phyloP scores from a whole-genome alignment of 1,140 invertebrate genomes.

The Daktulosphaira vitifoliae region DNA sequence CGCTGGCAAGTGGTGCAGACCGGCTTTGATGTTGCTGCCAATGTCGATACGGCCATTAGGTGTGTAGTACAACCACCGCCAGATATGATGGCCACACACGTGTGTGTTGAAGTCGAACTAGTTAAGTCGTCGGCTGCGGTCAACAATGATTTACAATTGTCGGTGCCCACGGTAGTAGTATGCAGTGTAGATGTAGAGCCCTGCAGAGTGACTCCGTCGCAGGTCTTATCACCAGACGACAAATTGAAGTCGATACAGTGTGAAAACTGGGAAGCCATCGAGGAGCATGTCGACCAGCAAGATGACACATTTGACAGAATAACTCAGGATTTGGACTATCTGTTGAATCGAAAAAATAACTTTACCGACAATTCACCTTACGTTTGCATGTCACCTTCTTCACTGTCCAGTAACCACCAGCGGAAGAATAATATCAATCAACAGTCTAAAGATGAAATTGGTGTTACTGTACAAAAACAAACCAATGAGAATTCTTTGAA shows the following conservation, averaged over 20 bases:
- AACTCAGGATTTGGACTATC: slow-evolving; percentile 63
- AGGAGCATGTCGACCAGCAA: slow-evolving; percentile 39
- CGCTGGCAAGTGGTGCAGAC: background rate
- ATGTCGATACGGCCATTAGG: slow-evolving; percentile 5
- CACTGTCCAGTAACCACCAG: background rate
- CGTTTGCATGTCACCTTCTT: background rate
- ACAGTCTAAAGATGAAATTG: no score
- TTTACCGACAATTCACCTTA: background rate
- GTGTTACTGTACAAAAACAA: no score
- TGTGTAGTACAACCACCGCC: slow-evolving; percentile 30
- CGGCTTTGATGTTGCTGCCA: background rate
- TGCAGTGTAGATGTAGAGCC: slow-evolving; percentile 42
- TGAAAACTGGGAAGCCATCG: background rate
- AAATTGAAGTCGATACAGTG: background rate
- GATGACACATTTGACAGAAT: slow-evolving; percentile 61
- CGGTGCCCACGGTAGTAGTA: slow-evolving; percentile 39
- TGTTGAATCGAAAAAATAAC: slow-evolving; percentile 52
- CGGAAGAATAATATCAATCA: no score
- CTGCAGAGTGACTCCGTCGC: background rate
- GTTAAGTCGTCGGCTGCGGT: slow-evolving; percentile 34
- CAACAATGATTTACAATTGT: background rate
- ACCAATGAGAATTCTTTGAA: no score
- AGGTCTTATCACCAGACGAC: background rate
- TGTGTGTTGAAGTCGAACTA: slow-evolving; percentile 40
- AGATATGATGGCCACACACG: slow-evolving; percentile 39